phyloP scores from a whole-genome alignment of 2,113 vertebrate species.

The Cephalopholis sonnerati region DNA sequence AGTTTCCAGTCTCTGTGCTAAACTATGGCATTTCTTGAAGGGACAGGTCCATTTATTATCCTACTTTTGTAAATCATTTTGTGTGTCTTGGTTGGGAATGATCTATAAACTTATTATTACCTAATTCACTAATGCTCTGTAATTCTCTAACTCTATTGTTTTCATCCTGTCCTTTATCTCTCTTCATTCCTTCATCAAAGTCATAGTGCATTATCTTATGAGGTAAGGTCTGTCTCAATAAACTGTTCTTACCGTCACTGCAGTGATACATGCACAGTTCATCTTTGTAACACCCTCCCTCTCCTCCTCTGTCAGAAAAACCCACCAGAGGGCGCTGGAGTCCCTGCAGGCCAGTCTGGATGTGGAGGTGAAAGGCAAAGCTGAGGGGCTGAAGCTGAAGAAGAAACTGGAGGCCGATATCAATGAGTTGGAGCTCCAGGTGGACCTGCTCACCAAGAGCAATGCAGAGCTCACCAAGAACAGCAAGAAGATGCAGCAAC shows the following conservation, averaged over 20 bases:
- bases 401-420: conserved; percentile 85
- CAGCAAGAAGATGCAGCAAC: conserved; percentile 86
- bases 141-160: not conserved
- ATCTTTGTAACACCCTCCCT: not conserved
- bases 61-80: not conserved
- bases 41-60: not conserved
- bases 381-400: conserved; percentile 82
- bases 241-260: not conserved
- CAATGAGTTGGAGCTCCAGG: conserved; percentile 84
- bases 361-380: conserved; percentile 81
- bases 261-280: not conserved
- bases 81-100: not conserved
- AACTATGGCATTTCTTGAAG: no score
- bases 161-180: conserved; percentile 33
- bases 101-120: not conserved
- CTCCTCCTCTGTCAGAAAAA: conserved; percentile 73
- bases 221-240: conserved; percentile 48
- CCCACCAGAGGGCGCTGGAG: conserved; percentile 85
- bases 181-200: conserved; percentile 21
- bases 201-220: not conserved
- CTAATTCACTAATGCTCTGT: not conserved
- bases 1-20: no score
- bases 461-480: conserved; percentile 83
- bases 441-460: conserved; percentile 83
- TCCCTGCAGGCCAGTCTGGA: conserved; percentile 86